Evolutionary conservation across 1,140 invertebrate genomes (phyloP).

Genomic region (Galleria mellonella): DNA sequence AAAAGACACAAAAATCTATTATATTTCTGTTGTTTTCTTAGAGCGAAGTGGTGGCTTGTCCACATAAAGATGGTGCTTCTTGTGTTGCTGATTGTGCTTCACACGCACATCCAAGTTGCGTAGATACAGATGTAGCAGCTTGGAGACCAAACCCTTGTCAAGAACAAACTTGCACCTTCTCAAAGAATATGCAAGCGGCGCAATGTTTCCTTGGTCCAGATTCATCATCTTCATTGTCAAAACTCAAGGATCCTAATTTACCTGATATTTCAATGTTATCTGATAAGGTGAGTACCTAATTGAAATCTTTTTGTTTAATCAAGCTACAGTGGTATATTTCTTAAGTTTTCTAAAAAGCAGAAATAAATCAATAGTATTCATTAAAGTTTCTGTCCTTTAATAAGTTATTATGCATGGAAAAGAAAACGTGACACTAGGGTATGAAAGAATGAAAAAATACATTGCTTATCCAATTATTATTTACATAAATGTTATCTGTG

Average conservation of each 20-base stretch:
- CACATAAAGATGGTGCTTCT: conserved; percentile 22
- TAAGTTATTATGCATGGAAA: too few species aligned
- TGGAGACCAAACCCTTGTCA: conserved; percentile 34
- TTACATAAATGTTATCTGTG: too few species aligned
- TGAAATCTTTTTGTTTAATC: background rate
- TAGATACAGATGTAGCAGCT: conserved; percentile 23
- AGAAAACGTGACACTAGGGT: too few species aligned
- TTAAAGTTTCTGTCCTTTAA: too few species aligned
- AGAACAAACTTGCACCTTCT: conserved; percentile 29
- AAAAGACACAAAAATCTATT: too few species aligned
- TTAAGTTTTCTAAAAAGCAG: too few species aligned
- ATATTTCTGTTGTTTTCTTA: conserved; percentile 5
- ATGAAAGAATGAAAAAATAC: too few species aligned
- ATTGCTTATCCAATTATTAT: too few species aligned
- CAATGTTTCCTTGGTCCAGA: conserved; percentile 50
- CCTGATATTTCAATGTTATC: conserved; percentile 10
- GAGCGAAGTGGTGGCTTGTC: conserved; percentile 24
- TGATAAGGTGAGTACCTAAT: conserved; percentile 17
- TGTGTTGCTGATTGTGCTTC: conserved; percentile 40
- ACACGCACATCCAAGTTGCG: conserved; percentile 16
- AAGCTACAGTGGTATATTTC: too few species aligned
- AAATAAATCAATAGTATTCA: too few species aligned
- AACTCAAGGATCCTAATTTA: conserved; percentile 4
- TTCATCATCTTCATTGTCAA: conserved; percentile 9
- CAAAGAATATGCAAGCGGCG: conserved; percentile 49